Conservation (phyloP, 2,888 invertebrate genomes). For the Agriopis leucophaearia region DNA sequence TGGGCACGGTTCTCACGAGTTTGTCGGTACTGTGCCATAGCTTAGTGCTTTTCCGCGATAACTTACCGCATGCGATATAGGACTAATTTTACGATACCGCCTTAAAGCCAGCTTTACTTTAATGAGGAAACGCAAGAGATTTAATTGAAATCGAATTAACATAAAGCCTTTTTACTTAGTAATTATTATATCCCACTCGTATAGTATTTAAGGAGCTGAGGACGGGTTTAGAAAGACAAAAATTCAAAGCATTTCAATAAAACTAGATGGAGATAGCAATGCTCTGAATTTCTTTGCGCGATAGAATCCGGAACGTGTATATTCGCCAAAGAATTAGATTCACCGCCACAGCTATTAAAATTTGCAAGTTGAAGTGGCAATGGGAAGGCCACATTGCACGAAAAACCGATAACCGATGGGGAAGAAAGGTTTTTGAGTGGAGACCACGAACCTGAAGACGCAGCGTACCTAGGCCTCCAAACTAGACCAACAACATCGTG, state of each 20-base stretch:
- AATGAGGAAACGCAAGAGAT: slow-evolving; percentile 62
- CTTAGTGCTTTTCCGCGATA: slow-evolving; percentile 61
- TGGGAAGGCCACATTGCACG: too few relatives aligned
- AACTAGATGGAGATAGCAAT: too few relatives aligned
- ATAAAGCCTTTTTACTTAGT: slow-evolving; percentile 23
- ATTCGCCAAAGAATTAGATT: too few relatives aligned
- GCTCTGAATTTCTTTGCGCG: too few relatives aligned
- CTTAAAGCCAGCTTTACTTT: slow-evolving; percentile 59
- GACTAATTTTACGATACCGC: slow-evolving; percentile 66
- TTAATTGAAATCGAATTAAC: slow-evolving; percentile 39
- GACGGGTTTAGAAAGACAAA: not conserved
- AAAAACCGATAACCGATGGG: too few relatives aligned
- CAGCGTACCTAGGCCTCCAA: too few relatives aligned
- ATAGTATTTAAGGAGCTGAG: not conserved
- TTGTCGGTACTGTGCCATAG: slow-evolving; percentile 41
- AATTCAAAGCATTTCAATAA: not conserved
- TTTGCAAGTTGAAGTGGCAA: too few relatives aligned
- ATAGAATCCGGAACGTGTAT: too few relatives aligned
- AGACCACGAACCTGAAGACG: too few relatives aligned
- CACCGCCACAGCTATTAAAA: too few relatives aligned
- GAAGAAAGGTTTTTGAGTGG: too few relatives aligned
- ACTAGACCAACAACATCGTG: too few relatives aligned
- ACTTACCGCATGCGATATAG: slow-evolving; percentile 58
- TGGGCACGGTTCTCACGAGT: slow-evolving; percentile 60
- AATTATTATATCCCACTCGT: not conserved